A percentile compares a stretch with the other conserved stretches of the same genome.
phyloP scores from a whole-genome alignment of 2,888 invertebrate species.

The Caenorhabditis angaria region DNA sequence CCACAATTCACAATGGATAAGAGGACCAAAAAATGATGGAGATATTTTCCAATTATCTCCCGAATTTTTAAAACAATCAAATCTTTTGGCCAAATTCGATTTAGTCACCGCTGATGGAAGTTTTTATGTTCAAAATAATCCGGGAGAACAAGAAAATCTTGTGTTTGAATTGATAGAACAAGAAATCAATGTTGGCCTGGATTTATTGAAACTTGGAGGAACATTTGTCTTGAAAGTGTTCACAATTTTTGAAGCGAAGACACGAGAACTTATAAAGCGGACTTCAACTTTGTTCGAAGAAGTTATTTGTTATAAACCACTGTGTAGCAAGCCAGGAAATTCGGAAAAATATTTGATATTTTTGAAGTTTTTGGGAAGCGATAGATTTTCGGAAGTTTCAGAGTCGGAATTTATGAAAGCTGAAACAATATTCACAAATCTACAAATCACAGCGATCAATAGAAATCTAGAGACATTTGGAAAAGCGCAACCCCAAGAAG shows the following conservation, averaged over 20 bases:
- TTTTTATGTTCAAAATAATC: slow-evolving; percentile 20
- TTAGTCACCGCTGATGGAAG: slow-evolving; percentile 54
- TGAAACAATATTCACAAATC: background rate
- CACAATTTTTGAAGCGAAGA: slow-evolving; percentile 15
- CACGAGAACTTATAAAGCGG: slow-evolving; percentile 7
- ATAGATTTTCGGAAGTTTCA: slow-evolving; percentile 11
- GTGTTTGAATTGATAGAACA: slow-evolving; percentile 12
- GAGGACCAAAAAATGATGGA: slow-evolving; percentile 33
- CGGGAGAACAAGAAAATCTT: slow-evolving; percentile 19
- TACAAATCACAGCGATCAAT: background rate
- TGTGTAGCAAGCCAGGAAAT: slow-evolving; percentile 37
- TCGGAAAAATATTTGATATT: slow-evolving; percentile 11
- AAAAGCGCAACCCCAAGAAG: background rate
- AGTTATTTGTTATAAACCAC: slow-evolving; percentile 23
- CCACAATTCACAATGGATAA: slow-evolving; percentile 27
- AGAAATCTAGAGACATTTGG: background rate
- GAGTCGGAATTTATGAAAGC: background rate
- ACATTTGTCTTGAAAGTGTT: slow-evolving; percentile 28
- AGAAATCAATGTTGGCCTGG: slow-evolving; percentile 11
- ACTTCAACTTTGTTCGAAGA: slow-evolving; percentile 11
- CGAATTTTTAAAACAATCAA: background rate
- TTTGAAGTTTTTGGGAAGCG: background rate
- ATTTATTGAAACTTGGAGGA: slow-evolving; percentile 13
- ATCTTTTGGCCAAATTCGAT: slow-evolving; percentile 17
- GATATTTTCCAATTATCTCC: slow-evolving; percentile 31